Evolutionary conservation across 2,888 invertebrate species (phyloP).

Genomic region (Cerastis rubricosa): DNA sequence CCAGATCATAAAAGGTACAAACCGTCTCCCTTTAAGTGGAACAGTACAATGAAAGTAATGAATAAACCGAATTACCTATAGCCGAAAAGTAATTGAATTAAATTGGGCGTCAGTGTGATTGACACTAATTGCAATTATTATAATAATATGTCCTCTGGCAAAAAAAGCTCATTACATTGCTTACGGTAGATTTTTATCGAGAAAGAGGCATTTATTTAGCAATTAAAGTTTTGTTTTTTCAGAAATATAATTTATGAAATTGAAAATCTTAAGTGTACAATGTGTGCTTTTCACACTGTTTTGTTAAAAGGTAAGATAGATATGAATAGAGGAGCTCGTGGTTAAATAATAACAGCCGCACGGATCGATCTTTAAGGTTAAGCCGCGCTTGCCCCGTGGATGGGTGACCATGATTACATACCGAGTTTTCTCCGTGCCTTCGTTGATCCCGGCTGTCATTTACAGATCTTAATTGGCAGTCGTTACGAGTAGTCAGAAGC

Average conservation of each 20-base stretch:
- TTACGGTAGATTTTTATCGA: constrained; percentile 43
- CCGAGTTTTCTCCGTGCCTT: too few relatives aligned
- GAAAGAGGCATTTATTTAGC: constrained; percentile 39
- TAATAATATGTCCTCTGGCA: constrained; percentile 29
- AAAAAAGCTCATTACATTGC: constrained; percentile 45
- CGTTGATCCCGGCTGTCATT: too few relatives aligned
- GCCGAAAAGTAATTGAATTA: constrained; percentile 55
- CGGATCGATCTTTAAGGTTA: too few relatives aligned
- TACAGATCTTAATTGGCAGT: too few relatives aligned
- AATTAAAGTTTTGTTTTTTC: constrained; percentile 33
- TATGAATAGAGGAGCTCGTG: too few relatives aligned
- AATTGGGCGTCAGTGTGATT: constrained; percentile 54
- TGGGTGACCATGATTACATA: too few relatives aligned
- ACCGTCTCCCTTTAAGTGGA: constrained; percentile 36
- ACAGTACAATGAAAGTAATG: constrained; percentile 50
- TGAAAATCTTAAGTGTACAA: background rate
- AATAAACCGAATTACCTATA: constrained; percentile 47
- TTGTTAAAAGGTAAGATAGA: background rate
- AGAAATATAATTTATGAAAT: background rate
- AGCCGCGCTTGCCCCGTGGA: too few relatives aligned
- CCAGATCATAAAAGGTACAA: constrained; percentile 38
- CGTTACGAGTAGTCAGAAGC: too few relatives aligned
- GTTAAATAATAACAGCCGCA: too few relatives aligned
- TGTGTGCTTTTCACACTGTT: background rate
- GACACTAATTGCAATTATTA: constrained; percentile 56